These are phyloP conservation scores for Drosophila colorata DNA, from an alignment of 2,888 invertebrate species.

Conservation along the genomic window DNA sequence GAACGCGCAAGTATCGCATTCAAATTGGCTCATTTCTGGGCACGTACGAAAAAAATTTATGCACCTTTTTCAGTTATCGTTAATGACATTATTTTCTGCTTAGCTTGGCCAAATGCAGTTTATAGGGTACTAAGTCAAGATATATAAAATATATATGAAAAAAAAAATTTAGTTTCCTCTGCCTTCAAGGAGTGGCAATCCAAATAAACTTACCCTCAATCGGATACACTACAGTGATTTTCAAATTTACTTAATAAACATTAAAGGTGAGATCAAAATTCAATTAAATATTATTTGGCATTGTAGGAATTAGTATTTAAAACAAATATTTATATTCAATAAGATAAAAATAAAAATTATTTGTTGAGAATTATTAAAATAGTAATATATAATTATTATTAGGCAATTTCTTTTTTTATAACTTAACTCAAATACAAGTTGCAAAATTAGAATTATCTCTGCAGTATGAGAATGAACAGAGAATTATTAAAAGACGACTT, in stretches of 20 bases:
- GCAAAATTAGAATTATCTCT: no score
- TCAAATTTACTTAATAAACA: background rate
- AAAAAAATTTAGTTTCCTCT: slow-evolving; percentile 4
- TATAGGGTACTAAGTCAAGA: slow-evolving; percentile 10
- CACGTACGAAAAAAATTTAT: slow-evolving; percentile 41
- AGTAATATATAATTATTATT: no score
- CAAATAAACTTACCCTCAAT: slow-evolving; percentile 5
- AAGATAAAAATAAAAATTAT: no score
- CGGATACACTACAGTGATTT: slow-evolving; percentile 2
- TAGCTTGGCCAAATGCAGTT: slow-evolving; percentile 23
- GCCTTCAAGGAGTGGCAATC: slow-evolving; percentile 21
- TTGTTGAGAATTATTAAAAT: no score
- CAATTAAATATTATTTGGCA: no score
- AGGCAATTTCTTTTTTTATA: no score
- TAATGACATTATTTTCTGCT: slow-evolving; percentile 27
- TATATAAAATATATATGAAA: background rate
- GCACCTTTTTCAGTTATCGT: slow-evolving; percentile 35
- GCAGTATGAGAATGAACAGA: no score
- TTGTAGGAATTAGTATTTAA: no score
- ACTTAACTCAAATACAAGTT: no score
- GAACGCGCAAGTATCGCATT: slow-evolving; percentile 30
- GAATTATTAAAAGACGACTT: no score
- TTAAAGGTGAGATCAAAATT: slow-evolving; percentile 23
- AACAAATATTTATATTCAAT: no score
- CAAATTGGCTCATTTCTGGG: slow-evolving; percentile 39